These are phyloP conservation scores for Ancistrus triradiatus DNA, from an alignment of 2,113 vertebrate species.

Conservation along the genomic window DNA sequence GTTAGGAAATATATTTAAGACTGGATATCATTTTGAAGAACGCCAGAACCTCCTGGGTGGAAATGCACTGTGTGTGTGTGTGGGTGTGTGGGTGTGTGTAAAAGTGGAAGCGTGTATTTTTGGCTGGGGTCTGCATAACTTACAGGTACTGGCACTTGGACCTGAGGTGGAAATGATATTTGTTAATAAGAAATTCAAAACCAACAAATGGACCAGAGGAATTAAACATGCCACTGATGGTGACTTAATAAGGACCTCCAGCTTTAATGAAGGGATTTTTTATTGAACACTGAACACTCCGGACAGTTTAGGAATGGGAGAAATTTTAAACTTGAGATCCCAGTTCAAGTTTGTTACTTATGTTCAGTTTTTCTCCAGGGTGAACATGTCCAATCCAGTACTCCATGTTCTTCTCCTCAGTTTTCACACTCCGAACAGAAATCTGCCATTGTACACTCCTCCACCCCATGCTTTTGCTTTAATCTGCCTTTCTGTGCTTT, in stretches of 20 bases:
- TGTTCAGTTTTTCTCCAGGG: too few relatives aligned
- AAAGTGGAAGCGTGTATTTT: neutral
- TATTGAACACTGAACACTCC: too few relatives aligned
- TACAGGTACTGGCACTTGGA: slow-evolving; percentile 20
- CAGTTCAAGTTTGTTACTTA: too few relatives aligned
- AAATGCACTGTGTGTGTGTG: slow-evolving; percentile 38
- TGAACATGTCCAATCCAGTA: too few relatives aligned
- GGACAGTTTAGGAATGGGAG: neutral
- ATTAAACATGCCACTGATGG: too few relatives aligned
- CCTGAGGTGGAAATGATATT: slow-evolving; percentile 20
- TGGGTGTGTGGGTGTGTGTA: slow-evolving; percentile 21
- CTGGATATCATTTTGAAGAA: slow-evolving; percentile 14
- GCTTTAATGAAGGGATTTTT: too few relatives aligned
- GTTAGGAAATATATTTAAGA: slow-evolving; percentile 1
- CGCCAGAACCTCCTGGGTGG: slow-evolving; percentile 22
- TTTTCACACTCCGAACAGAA: neutral
- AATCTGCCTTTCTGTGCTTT: neutral
- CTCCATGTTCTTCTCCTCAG: neutral
- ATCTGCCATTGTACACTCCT: neutral
- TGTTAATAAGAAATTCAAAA: slow-evolving; percentile 7
- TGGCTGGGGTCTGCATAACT: slow-evolving; percentile 1
- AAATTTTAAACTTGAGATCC: neutral
- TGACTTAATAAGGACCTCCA: too few relatives aligned
- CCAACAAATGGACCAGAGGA: neutral
- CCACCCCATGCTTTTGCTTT: neutral